Conservation (phyloP, 2,797 vertebrate genomes). For the Threskiornis aethiopicus region DNA sequence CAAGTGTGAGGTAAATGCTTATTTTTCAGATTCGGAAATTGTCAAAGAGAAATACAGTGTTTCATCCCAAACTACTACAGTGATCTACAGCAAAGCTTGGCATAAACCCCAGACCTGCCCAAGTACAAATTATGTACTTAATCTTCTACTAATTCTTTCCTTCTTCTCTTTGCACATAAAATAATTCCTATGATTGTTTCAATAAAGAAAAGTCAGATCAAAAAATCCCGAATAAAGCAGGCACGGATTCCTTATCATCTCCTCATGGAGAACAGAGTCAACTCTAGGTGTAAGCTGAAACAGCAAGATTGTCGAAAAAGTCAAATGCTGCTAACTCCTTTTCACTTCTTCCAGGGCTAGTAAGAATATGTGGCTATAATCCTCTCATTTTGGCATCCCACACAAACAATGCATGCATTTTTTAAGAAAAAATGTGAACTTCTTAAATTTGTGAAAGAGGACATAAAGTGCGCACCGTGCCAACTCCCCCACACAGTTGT, state of each 20-base stretch:
- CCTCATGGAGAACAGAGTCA: neutral
- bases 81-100: neutral
- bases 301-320: neutral
- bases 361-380: neutral
- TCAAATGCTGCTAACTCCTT: neutral
- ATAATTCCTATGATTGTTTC: neutral
- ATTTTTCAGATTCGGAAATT: neutral
- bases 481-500: neutral
- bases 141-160: neutral
- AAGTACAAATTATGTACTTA: neutral
- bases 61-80: neutral
- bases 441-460: neutral
- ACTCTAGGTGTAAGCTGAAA: neutral
- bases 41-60: neutral
- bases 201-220: neutral
- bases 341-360: neutral
- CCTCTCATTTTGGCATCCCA: neutral
- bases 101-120: neutral
- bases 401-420: neutral
- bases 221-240: neutral
- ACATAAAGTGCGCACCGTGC: neutral
- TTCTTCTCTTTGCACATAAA: neutral
- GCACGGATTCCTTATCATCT: neutral
- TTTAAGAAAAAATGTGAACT: neutral
- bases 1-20: neutral